Conservation (phyloP, 2,797 vertebrate species). For the Thalassophryne amazonica region DNA sequence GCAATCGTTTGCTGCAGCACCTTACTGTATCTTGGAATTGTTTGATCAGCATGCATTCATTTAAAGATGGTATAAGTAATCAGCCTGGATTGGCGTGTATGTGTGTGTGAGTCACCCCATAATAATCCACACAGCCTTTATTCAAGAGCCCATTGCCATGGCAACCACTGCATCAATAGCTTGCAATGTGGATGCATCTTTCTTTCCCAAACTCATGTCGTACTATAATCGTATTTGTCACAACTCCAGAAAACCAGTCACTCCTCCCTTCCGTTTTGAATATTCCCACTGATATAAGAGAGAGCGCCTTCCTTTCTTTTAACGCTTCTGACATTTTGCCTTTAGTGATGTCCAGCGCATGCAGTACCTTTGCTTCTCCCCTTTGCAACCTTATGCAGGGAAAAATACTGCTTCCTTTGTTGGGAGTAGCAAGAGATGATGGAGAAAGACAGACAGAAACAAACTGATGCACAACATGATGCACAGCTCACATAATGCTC, state of each 20-base stretch:
- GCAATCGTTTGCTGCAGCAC: neutral
- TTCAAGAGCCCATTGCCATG: constrained; percentile 72
- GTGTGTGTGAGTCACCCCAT: constrained; percentile 75
- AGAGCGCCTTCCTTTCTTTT: constrained; percentile 1
- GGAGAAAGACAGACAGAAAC: neutral
- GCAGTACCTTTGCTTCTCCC: constrained; percentile 2
- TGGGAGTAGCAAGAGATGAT: constrained; percentile 2
- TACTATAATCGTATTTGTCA: constrained; percentile 66
- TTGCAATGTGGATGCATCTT: constrained; percentile 48
- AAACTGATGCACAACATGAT: constrained; percentile 18
- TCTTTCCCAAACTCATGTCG: constrained; percentile 47
- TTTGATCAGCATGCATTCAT: constrained; percentile 16
- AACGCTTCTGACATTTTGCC: constrained; percentile 1
- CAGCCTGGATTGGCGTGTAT: constrained; percentile 25
- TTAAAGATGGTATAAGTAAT: constrained; percentile 44
- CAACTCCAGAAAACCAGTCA: constrained; percentile 49
- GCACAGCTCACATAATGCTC: neutral
- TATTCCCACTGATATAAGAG: constrained; percentile 13
- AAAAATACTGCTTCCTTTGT: constrained; percentile 1
- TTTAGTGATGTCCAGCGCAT: neutral
- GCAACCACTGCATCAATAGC: constrained; percentile 71
- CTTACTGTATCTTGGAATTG: neutral
- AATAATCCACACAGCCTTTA: constrained; percentile 72
- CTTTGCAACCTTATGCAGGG: constrained; percentile 9
- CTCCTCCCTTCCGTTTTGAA: constrained; percentile 18